Base-by-base conservation (phyloP, 2,797 vertebrate genomes). In the Falco columbarius region DNA sequence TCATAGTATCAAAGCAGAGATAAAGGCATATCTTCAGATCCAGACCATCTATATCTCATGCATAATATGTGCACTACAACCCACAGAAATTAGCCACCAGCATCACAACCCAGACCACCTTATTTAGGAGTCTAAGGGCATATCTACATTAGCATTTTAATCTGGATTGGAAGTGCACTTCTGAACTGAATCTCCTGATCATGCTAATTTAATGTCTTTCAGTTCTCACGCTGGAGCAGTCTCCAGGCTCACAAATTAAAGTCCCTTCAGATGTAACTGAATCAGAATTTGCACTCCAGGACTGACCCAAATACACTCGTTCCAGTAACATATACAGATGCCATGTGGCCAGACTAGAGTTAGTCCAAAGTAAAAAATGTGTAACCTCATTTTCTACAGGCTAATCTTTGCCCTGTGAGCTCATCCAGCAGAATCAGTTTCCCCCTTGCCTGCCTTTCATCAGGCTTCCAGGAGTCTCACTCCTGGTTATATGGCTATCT, bases 301-400 rank as follows among this genome's bases (percentile, higher is more conserved):
- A 76, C 24, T 65, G 51, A 76, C 22, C 24, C 36, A 55, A 55
- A 81, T 36, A 68, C 5, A 4, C 0, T 67, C 12, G 36, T 24
- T 72, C 10, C 38, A 56, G 52, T 42, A 47, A 66, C 8, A 24
- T 0, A 0, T 30, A 30, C 12, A 56, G 12, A 47, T 27, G 16
- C 24, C 21, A 40, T 21, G 47, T 24, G 26, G 63, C 19, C 54
- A 55, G 20, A 46, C 12, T n/a, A 76, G 63, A 71, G 11, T 9
- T 54, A 72, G 27, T 76, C 22, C 29, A 84, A 68, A 63, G 10
- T 18, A 34, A 81, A 80, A 89, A 66, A 56, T 7, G 2, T 14
- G 6, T 38, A 49, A 29, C 5, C 11, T 58, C 17, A 36, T 75
- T 61, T 72, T 72, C 65, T 59, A 44, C 32, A 44, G 26, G 29